These are phyloP conservation scores for Eilema depressum DNA, from an alignment of 2,888 invertebrate species.

Conservation along the genomic window DNA sequence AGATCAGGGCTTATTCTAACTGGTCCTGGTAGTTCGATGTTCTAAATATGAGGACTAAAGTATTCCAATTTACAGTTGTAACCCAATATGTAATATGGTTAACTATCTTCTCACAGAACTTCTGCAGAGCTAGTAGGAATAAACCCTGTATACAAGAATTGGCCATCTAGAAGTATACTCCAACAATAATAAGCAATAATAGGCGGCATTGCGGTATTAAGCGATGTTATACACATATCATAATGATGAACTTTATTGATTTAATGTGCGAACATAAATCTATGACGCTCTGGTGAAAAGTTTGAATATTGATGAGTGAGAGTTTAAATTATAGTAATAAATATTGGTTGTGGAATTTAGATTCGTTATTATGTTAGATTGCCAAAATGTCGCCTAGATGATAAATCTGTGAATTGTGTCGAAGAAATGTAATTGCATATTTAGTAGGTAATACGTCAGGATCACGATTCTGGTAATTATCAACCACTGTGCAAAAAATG, in stretches of 20 bases:
- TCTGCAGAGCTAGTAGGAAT: not conserved
- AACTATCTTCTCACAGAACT: not conserved
- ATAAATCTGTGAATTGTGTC: constrained; percentile 27
- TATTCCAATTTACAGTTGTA: not conserved
- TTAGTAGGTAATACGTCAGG: not conserved
- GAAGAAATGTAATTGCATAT: not conserved
- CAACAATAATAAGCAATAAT: not conserved
- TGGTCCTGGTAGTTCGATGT: not conserved
- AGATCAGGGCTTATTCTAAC: not conserved
- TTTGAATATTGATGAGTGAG: constrained; percentile 31
- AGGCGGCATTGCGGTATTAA: constrained; percentile 44
- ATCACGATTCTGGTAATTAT: too few species aligned
- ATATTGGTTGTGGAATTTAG: constrained; percentile 49
- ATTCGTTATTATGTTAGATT: constrained; percentile 37
- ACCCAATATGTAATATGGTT: too few species aligned
- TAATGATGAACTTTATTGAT: constrained; percentile 36
- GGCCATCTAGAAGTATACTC: not conserved
- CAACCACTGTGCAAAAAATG: too few species aligned
- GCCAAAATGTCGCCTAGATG: constrained; percentile 46
- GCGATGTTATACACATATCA: constrained; percentile 9
- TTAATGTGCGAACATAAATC: constrained; percentile 20
- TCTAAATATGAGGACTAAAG: not conserved
- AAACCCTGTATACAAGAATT: not conserved
- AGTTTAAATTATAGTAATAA: constrained; percentile 51
- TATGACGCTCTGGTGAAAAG: not conserved